Evolutionary conservation across 2,797 vertebrate species (phyloP).

Genomic region (Pseudochromis fuscus): DNA sequence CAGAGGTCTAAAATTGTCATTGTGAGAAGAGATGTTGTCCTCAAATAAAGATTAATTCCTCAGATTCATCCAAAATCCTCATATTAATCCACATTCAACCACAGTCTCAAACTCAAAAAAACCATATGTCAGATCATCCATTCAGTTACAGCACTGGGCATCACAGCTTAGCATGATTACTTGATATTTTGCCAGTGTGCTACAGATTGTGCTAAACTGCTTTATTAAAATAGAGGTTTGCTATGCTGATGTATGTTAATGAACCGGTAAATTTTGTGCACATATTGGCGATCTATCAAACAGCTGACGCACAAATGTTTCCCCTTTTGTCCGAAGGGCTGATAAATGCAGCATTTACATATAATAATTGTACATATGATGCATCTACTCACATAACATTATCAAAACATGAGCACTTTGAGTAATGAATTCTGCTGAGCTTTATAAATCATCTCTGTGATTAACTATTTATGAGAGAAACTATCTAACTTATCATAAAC

Average conservation of each 20-base stretch:
- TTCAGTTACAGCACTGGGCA: background rate
- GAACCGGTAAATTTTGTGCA: constrained; percentile 20
- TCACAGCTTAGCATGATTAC: constrained; percentile 4
- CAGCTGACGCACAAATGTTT: constrained; percentile 38
- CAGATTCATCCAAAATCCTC: too few relatives aligned
- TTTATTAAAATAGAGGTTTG: constrained; percentile 32
- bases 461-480: constrained; percentile 54
- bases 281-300: constrained; percentile 51
- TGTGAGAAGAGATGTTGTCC: background rate
- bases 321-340: constrained; percentile 29
- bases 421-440: constrained; percentile 25
- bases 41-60: background rate
- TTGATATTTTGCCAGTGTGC: constrained; percentile 27
- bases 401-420: constrained; percentile 30
- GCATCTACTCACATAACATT: constrained; percentile 29
- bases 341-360: constrained; percentile 59
- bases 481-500: constrained; percentile 34
- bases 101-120: background rate
- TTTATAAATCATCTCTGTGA: constrained; percentile 48
- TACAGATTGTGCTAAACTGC: constrained; percentile 8
- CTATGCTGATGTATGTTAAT: constrained; percentile 41
- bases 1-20: background rate
- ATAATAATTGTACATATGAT: constrained; percentile 37
- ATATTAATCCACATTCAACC: background rate
- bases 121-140: background rate